Conservation (phyloP, 2,113 vertebrate genomes). For the Glaucomys volans region DNA sequence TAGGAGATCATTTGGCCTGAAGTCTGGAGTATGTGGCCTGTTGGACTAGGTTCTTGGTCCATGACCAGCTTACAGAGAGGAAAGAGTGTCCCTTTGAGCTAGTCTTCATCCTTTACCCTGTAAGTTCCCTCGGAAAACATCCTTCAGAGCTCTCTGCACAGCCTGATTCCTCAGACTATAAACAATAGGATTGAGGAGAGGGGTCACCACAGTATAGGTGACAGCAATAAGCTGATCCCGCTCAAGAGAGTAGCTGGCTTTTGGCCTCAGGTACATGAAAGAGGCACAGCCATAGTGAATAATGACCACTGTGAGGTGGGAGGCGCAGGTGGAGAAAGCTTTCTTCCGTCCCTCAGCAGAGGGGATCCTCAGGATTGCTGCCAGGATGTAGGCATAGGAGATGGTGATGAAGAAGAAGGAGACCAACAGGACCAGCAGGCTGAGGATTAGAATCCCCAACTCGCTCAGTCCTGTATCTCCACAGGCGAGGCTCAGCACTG, state of each 20-base stretch:
- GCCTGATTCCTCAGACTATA: conserved; percentile 79
- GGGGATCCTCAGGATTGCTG: conserved; percentile 63
- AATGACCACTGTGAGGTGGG: conserved; percentile 71
- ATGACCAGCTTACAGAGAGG: background rate
- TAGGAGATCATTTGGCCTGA: background rate
- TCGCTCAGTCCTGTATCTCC: conserved; percentile 68
- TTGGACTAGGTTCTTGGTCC: background rate
- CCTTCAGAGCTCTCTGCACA: conserved; percentile 70
- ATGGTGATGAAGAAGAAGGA: conserved; percentile 62
- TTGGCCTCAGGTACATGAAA: conserved; percentile 78
- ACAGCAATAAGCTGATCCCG: conserved; percentile 76
- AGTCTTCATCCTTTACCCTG: conserved; percentile 49
- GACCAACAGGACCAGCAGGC: conserved; percentile 62
- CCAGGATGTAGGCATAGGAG: conserved; percentile 72
- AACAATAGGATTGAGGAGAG: conserved; percentile 78
- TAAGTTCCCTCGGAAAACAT: conserved; percentile 44
- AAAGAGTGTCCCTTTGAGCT: background rate
- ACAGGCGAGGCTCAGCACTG: conserved; percentile 68
- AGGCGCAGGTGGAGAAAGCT: conserved; percentile 79
- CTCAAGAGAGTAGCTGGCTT: conserved; percentile 71
- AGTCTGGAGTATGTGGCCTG: background rate
- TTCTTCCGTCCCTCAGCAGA: conserved; percentile 60
- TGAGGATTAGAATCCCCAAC: conserved; percentile 69
- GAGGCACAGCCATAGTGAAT: conserved; percentile 76
- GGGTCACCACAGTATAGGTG: conserved; percentile 74